Base-by-base conservation (phyloP, 1,140 invertebrate genomes). In the Drosophila lacertosa region DNA sequence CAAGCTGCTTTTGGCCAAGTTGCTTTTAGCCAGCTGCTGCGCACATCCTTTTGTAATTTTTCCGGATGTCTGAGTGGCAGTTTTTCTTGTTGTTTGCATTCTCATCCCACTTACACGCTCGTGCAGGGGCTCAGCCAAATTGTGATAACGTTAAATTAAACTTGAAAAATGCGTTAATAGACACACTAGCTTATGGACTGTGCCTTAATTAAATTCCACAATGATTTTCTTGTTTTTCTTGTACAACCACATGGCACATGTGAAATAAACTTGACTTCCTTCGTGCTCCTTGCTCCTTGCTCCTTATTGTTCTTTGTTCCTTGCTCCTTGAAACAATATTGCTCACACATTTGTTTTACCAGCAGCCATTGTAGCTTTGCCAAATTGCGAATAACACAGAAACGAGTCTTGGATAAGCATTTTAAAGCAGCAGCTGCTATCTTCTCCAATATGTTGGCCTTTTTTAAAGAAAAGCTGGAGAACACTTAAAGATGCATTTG, bases 161-260 rank as follows among this genome's bases (percentile, higher is more conserved):
- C 81, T 84, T 80, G 82, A 86, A 81, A 84, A 84, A 88, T 86
- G 77, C 80, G 81, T 81, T 84, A 84, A 84, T 77, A 82, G 73
- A 58, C 60, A 63, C 55, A 60, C 42, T 74, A 39, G 54, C 60
- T 51, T 42, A 29, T 62, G 42, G 42, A 47, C 54, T 45, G 20
- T 39, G 63, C 40, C 73, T 80, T 84, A 84, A 84, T 81, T 84
- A 86, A 84, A 84, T 84, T 84, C 81, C 81, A 65, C 62, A 84
- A 86, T 77, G 73, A 84, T 73, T 84, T 77, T 77, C 67, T 75
- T 84, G 68, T 76, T 84, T 64, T 44, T 44, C 68, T 57, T 54
- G 42, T 45, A 40, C 42, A 37, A 67, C 54, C 65, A 82, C 78
- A 83, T 73, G 81, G 63, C 81, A 77, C 80, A 86, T 74, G 65